Conservation (phyloP, 2,888 invertebrate species). For the Troilus luridus region DNA sequence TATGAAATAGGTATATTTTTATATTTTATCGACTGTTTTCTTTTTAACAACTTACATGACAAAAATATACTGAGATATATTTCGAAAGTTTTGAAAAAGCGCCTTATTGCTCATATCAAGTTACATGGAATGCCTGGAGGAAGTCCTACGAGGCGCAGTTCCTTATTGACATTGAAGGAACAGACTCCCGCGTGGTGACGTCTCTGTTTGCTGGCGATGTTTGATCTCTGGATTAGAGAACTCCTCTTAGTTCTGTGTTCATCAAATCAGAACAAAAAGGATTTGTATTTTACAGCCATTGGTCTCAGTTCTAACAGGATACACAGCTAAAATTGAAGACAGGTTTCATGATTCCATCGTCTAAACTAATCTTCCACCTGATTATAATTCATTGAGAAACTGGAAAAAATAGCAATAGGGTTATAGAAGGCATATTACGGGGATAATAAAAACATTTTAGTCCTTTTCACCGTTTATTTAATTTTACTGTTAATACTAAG, state of each 20-base stretch:
- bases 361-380: too few species aligned
- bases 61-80: too few species aligned
- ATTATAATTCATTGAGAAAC: too few species aligned
- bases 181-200: background rate
- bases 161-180: conserved; percentile 8
- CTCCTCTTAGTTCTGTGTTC: background rate
- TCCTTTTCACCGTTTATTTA: too few species aligned
- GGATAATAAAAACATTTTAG: too few species aligned
- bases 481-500: too few species aligned
- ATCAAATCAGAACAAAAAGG: background rate
- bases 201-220: background rate
- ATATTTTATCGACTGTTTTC: too few species aligned
- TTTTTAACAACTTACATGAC: too few species aligned
- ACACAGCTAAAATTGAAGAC: background rate
- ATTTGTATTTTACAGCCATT: background rate
- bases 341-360: too few species aligned
- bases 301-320: background rate
- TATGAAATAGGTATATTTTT: too few species aligned
- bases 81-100: background rate
- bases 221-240: conserved; percentile 16
- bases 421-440: too few species aligned
- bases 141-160: background rate
- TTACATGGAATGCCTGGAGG: background rate
- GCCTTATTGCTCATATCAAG: background rate
- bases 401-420: too few species aligned